Base-by-base conservation (phyloP, 2,797 vertebrate species). In the Sebastes itinus region DNA sequence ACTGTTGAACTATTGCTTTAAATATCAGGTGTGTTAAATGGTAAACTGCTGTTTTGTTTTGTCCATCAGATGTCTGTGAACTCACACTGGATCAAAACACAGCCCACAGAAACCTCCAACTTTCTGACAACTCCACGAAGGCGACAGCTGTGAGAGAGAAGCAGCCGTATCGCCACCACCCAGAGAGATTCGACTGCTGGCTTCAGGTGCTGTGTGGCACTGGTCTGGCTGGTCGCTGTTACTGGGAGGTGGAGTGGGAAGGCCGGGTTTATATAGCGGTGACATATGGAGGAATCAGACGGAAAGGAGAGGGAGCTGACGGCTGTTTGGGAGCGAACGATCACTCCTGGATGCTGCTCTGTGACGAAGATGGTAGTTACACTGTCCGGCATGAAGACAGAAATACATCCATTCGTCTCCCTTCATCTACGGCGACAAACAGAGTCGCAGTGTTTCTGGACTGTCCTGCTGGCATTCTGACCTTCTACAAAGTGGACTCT, bases 81-180 rank as follows among this genome's bases (percentile, higher is more conserved):
- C 71, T 68, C 58, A 42, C 59, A 5, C 52, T 80, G 72, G 72
- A 80, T 14, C 14, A 6, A 5, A 56, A 62, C 33, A 69, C 71
- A 2, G 78, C 78, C 1, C 77, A 73, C 38, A 5, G 20, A 4
- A 52, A 52, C 54, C 1, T 79, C 16, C 20, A 27, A n/a, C 35
- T 75, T 2, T 75, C 58, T 0, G 14, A 32, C 2, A 2, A 56
- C 49, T 16, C 5, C 12, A 46, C 2, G 9, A 70, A 16, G 18
- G 78, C 1, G n/a, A 56, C 58, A 3, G 11, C 46, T 1, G 52
- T 8, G 0, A 9, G 3, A 10, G 49, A 33, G 27, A 27, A n/a
- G 16, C 72, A 70, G 65, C 27, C 4, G 1, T 28, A 20, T 6
- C 10, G 14, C 3, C n/a, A 20, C 49, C n/a, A 55, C 22, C 54